Percentiles rank a stretch among this genome's conserved stretches.
These are phyloP conservation scores for Amblyteles armatorius DNA, from an alignment of 2,888 invertebrate genomes.

Conservation along the genomic window DNA sequence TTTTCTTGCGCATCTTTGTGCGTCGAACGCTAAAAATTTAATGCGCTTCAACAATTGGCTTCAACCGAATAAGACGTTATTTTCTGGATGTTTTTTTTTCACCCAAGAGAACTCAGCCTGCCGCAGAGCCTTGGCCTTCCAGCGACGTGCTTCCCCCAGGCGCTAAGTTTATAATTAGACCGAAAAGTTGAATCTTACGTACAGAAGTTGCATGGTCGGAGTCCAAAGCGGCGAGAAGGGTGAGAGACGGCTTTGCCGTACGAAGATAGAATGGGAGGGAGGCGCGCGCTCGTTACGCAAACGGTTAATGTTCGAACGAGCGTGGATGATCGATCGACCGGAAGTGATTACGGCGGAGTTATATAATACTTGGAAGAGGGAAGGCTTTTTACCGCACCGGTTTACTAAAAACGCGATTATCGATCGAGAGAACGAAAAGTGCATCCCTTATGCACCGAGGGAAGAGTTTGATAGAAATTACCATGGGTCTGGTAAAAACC, in stretches of 20 bases:
- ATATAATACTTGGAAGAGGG: neutral
- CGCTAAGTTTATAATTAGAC: slow-evolving; percentile 50
- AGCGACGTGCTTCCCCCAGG: slow-evolving; percentile 16
- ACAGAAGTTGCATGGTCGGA: slow-evolving; percentile 40
- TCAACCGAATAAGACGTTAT: neutral
- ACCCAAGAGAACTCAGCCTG: neutral
- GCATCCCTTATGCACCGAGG: too few species aligned
- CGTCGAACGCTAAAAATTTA: neutral
- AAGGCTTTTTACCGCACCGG: neutral
- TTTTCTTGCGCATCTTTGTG: neutral
- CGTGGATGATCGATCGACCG: slow-evolving; percentile 54
- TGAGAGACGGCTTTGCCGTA: neutral
- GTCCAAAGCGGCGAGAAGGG: neutral
- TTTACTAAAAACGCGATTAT: slow-evolving; percentile 18
- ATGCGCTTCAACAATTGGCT: neutral
- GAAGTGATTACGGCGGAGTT: slow-evolving; percentile 26
- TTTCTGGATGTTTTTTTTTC: neutral
- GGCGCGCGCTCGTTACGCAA: slow-evolving; percentile 36
- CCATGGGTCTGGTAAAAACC: too few species aligned
- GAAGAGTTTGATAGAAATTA: too few species aligned
- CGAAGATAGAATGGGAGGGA: neutral
- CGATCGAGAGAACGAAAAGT: neutral
- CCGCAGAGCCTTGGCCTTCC: slow-evolving; percentile 50
- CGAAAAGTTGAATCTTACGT: slow-evolving; percentile 46
- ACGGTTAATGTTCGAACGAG: slow-evolving; percentile 48